Conservation (phyloP, 2,797 vertebrate species). For the Coregonus suidteri region DNA sequence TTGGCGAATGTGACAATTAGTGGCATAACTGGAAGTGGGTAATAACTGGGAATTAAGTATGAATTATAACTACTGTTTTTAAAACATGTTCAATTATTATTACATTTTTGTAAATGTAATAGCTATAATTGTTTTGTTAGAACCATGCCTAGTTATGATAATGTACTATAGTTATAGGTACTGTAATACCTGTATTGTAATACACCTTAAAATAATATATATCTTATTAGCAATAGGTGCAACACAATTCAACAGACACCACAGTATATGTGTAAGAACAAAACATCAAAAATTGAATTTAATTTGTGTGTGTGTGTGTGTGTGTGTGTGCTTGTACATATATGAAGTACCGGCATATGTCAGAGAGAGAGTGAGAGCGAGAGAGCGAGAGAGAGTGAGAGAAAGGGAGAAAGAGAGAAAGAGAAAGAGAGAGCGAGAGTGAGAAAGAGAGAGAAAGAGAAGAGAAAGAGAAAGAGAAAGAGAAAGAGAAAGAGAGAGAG, state of each 20-base stretch:
- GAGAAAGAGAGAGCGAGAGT: too few relatives aligned
- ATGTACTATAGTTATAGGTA: too few relatives aligned
- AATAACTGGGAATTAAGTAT: background rate
- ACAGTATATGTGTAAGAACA: too few relatives aligned
- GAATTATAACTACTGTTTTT: too few relatives aligned
- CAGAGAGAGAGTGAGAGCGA: background rate
- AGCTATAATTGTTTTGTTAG: background rate
- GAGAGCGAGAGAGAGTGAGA: too few relatives aligned
- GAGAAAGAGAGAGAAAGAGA: too few relatives aligned
- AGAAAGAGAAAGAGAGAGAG: too few relatives aligned
- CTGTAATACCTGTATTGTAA: background rate
- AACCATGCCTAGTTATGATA: too few relatives aligned
- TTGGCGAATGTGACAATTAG: background rate
- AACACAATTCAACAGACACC: background rate
- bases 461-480: background rate
- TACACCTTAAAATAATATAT: background rate
- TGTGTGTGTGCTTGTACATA: background rate
- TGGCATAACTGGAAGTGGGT: background rate
- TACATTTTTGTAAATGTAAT: background rate
- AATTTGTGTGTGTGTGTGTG: too few relatives aligned
- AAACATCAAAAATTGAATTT: too few relatives aligned
- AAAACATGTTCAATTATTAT: too few relatives aligned
- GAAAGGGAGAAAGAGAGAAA: too few relatives aligned
- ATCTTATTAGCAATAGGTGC: background rate
- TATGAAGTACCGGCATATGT: background rate